Conservation (phyloP, 2,113 vertebrate species). For the Indri indri region DNA sequence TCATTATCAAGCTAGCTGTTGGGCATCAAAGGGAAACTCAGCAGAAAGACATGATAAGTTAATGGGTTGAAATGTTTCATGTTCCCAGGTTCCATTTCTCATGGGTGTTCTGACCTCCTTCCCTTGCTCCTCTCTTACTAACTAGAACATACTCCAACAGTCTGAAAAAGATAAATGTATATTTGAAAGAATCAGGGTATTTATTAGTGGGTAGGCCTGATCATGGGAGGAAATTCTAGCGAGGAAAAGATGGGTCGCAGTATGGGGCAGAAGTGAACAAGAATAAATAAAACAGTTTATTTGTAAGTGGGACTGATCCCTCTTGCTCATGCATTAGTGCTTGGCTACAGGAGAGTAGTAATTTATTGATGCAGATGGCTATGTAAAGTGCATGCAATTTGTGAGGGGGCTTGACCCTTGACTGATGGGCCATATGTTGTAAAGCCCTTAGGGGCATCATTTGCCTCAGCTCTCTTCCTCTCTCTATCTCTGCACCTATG, state of each 20-base stretch:
- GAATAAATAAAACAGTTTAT: conserved; percentile 76
- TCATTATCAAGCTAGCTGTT: not conserved
- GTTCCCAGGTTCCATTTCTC: not conserved
- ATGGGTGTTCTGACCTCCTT: not conserved
- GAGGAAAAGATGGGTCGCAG: conserved; percentile 36
- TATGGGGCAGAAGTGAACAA: conserved; percentile 52
- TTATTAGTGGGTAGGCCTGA: conserved; percentile 5
- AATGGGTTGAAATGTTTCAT: not conserved
- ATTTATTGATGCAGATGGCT: conserved; percentile 91
- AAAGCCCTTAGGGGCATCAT: conserved; percentile 86
- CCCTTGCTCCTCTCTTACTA: not conserved
- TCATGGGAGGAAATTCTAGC: conserved; percentile 24
- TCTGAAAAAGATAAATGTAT: conserved; percentile 4
- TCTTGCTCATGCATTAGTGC: conserved; percentile 82
- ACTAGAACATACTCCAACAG: not conserved
- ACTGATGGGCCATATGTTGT: conserved; percentile 90
- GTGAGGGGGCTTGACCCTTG: conserved; percentile 93
- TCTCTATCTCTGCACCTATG: conserved; percentile 83
- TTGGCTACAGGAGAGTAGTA: conserved; percentile 80
- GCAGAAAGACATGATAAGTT: not conserved
- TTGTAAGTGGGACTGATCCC: conserved; percentile 75
- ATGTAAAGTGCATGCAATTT: conserved; percentile 92
- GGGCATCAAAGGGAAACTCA: not conserved
- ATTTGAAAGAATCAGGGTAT: not conserved
- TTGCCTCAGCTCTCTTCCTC: conserved; percentile 87